Base-by-base conservation (phyloP, 2,888 invertebrate species). In the Yponomeuta plumbellus region DNA sequence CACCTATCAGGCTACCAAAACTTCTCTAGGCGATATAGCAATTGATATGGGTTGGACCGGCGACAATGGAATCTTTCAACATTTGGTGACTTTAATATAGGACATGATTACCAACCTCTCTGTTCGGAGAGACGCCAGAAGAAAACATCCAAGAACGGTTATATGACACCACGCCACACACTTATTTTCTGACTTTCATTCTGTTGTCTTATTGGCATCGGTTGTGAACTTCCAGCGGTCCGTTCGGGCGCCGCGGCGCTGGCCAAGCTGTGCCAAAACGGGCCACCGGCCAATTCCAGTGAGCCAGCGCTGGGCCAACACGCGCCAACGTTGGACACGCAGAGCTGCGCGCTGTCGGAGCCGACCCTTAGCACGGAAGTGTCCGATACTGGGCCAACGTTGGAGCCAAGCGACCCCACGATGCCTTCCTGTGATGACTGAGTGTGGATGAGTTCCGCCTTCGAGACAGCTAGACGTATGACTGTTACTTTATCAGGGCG, bases 181-280 rank as follows among this genome's bases (percentile, higher is more conserved):
- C 34, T 34, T 34, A 34, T 34, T 34, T 26, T 34, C 8, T 34
- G 34, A 10, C 34, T 34, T 34, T 34, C 34, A 10, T 34, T n/a
- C n/a, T 34, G 34, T 34, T 34, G 34, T 34, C 34, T 34, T 8
- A 34, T 10, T 34, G 34, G 34, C 3, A 34, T 34, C 34, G 34
- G 5, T 34, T 34, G 34, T 34, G 34, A 34, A 34, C 34, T 34
- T 34, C 34, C 80, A 90, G 90, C 76, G 70, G 85, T 89, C 0
- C 84, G 90, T 3, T 88, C 88, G 66, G 77, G 82, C 20, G 89
- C 89, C 0, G 81, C 81, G 1, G 89, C 88, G 20, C 86, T 90
- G 85, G 89, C 86, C 0, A 77, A 75, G 65, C 76, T 90, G 17
- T 89, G 90, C 74, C 78, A 80, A 69, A 79, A 81, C 58, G 84